Conservation (phyloP, 2,113 vertebrate genomes). For the Naja naja region DNA sequence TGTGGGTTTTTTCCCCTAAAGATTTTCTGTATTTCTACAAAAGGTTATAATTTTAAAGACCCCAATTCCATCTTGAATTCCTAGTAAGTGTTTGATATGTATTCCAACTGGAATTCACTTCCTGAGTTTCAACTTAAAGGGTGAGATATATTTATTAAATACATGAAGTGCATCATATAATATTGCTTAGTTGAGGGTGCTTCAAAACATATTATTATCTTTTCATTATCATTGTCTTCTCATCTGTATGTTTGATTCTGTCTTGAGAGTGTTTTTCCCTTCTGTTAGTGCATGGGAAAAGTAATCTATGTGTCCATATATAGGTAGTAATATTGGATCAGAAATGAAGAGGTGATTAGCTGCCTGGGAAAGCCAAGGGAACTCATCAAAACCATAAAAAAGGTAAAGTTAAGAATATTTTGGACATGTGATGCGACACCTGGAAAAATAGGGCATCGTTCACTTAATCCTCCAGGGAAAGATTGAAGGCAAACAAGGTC, state of each 20-base stretch:
- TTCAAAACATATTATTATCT: not conserved
- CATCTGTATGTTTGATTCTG: not conserved
- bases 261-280: not conserved
- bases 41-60: not conserved
- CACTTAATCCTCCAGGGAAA: too few species aligned
- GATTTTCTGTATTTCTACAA: not conserved
- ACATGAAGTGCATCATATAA: not conserved
- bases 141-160: not conserved
- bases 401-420: too few species aligned
- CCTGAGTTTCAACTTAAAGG: not conserved
- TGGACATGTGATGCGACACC: too few species aligned
- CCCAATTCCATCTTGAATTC: not conserved
- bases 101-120: not conserved
- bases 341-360: too few species aligned
- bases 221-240: not conserved
- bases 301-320: not conserved
- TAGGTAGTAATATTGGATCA: not conserved
- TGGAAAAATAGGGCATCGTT: too few species aligned
- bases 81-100: not conserved
- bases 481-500: too few species aligned
- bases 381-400: too few species aligned
- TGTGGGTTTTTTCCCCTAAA: not conserved
- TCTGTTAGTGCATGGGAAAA: not conserved
- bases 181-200: not conserved
- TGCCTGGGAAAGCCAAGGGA: too few species aligned